Evolutionary conservation across 2,888 invertebrate species (phyloP), one percentile per base, ranked within the genome.

Genomic region (Phorcus lineatus): DNA sequence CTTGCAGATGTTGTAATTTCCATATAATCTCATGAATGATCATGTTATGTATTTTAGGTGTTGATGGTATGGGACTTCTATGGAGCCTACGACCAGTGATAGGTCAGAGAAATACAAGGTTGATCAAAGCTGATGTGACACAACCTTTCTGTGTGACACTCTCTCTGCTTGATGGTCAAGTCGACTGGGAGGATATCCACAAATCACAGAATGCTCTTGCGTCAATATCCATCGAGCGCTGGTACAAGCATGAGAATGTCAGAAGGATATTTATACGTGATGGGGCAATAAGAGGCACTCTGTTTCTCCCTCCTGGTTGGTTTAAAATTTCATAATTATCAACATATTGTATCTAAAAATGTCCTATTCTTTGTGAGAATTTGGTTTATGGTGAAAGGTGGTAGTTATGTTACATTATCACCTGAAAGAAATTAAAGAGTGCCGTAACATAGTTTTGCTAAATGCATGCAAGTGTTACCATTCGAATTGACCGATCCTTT

Each of bases 61-160:
- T 86, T 16, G 87, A 89, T 31, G 85, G 86, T 13, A 88, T 88
- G 88, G 90, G 89, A 4, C 81, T 90, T 13, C 81, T 90, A 31
- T 90, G 90, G 88, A 86, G 86, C 70, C 57, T 89, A 79, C 80
- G 77, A 19, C 79, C 80, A 11, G 82, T 78, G 7, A 74, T 77
- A 13, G 85, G 83, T n/a, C 78, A 82, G 24, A 77, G 16, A 17
- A 62, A 74, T 13, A 52, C 77, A 2, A 79, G 88, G 24, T 74
- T 90, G 24, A 66, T 84, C 17, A 86, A 86, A 74, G 84, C 82
- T 70, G 87, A 90, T 76, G 88, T 89, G 7, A 80, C 83, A 0
- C 55, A 74, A 22, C 88, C 89, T 0, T 78, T 85, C 28, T 57
- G 28, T 0, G 70, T 85, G 7, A 74, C 67, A n/a, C 53, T 90